Conservation (phyloP, 2,113 vertebrate species). For the Ageneiosus marmoratus region DNA sequence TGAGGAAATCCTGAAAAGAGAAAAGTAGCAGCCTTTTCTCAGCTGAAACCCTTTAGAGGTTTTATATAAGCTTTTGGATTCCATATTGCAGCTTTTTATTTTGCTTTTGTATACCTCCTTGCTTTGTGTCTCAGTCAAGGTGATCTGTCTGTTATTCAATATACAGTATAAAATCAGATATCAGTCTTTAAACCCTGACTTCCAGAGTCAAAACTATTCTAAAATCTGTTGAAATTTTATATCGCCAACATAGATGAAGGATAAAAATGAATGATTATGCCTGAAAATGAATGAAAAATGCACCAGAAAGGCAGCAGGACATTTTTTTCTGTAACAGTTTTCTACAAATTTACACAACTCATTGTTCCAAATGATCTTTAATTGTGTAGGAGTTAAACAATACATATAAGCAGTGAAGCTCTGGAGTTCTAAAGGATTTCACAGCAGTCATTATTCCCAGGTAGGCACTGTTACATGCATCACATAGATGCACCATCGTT, state of each 20-base stretch:
- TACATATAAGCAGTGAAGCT: neutral
- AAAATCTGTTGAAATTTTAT: neutral
- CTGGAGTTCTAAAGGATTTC: neutral
- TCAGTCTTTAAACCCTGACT: neutral
- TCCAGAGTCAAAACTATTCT: neutral
- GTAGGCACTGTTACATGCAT: neutral
- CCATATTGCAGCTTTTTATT: neutral
- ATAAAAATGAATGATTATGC: too few species aligned
- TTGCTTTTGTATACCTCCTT: neutral
- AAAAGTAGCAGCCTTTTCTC: neutral
- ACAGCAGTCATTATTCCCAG: neutral
- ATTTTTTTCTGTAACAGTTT: neutral
- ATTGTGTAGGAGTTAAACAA: neutral
- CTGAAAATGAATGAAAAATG: too few species aligned
- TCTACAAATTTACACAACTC: neutral
- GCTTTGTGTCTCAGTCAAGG: neutral
- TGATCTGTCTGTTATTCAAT: neutral
- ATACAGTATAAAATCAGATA: neutral
- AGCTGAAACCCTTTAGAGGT: neutral
- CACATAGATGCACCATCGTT: neutral
- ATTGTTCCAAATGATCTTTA: neutral
- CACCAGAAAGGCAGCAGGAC: neutral
- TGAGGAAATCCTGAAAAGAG: conserved; percentile 1
- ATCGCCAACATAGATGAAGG: neutral
- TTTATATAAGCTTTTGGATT: neutral